Evolutionary conservation across 2,113 vertebrate genomes (phyloP).

Genomic region (Eulemur rufifrons): DNA sequence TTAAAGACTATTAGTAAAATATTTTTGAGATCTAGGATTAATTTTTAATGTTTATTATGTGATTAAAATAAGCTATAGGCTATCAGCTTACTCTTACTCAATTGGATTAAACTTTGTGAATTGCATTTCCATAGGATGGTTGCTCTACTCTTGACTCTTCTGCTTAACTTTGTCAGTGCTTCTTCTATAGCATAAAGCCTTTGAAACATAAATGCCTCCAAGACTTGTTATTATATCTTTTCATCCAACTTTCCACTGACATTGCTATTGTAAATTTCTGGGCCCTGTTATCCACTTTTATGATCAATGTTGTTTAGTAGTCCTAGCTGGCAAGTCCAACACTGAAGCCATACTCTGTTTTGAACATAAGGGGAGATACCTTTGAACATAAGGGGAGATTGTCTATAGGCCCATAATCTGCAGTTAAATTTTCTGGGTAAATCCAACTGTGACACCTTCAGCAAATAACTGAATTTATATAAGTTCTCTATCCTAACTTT

Average conservation of each 20-base stretch:
- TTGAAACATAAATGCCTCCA: background rate
- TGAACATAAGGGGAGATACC: background rate
- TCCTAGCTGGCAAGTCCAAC: background rate
- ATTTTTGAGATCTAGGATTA: background rate
- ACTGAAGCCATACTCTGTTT: background rate
- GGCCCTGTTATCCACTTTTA: background rate
- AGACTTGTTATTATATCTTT: background rate
- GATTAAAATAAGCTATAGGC: background rate
- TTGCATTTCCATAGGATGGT: background rate
- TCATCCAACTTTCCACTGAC: background rate
- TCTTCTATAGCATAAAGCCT: background rate
- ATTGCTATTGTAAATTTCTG: background rate
- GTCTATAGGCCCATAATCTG: background rate
- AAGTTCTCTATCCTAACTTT: background rate
- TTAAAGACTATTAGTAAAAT: background rate
- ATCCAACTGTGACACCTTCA: background rate
- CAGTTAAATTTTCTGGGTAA: background rate
- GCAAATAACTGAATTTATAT: background rate
- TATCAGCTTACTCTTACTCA: background rate
- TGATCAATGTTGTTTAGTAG: background rate
- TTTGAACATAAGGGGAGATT: background rate
- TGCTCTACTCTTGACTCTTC: background rate
- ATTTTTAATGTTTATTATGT: background rate
- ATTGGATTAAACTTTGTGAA: background rate
- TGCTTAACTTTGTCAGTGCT: background rate